Conservation (phyloP, 2,113 vertebrate species). For the Okapia johnstoni region DNA sequence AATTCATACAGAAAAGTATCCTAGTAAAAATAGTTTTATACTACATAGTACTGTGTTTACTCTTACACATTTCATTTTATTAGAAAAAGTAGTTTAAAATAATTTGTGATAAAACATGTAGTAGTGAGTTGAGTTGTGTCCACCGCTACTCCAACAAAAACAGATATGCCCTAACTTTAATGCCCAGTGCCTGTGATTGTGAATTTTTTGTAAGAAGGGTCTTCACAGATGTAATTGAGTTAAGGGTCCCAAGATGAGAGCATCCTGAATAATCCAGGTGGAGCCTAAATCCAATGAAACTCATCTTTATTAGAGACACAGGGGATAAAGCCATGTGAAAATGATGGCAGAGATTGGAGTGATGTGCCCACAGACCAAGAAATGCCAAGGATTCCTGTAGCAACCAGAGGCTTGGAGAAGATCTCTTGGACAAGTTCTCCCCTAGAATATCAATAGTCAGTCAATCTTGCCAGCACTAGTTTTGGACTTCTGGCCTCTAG, state of each 20-base stretch:
- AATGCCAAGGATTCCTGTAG: not conserved
- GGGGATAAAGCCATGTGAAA: not conserved
- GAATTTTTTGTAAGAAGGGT: not conserved
- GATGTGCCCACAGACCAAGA: not conserved
- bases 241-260: not conserved
- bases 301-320: not conserved
- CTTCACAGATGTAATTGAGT: not conserved
- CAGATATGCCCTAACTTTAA: not conserved
- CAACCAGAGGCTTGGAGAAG: not conserved
- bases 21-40: constrained; percentile 3
- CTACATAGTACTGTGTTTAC: not conserved
- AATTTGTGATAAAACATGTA: not conserved
- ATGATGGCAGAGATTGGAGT: not conserved
- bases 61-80: not conserved
- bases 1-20: not conserved
- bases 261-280: not conserved
- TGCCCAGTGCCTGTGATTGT: not conserved
- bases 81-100: not conserved
- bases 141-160: not conserved
- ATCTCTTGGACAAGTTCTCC: not conserved
- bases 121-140: not conserved
- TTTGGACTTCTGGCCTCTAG: not conserved
- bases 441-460: not conserved
- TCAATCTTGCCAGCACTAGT: not conserved
- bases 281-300: not conserved